These are phyloP conservation scores for Brachionus manjavacas DNA, from an alignment of 1,140 invertebrate genomes.

Conservation along the genomic window DNA sequence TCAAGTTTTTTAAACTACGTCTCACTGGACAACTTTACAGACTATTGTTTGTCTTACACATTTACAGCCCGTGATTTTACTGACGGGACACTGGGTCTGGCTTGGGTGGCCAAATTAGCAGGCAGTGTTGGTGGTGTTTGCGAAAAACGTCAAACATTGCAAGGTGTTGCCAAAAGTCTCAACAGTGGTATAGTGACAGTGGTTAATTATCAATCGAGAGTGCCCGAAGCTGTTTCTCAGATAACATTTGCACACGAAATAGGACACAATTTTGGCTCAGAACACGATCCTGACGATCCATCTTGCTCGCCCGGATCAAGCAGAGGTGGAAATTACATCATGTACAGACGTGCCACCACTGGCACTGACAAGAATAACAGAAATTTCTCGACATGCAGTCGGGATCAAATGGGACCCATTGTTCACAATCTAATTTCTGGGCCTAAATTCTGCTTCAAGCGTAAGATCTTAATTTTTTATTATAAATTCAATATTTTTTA, in stretches of 20 bases:
- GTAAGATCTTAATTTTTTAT: constrained; percentile 53
- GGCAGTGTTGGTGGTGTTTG: constrained; percentile 96
- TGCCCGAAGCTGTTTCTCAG: constrained; percentile 92
- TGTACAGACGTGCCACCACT: constrained; percentile 58
- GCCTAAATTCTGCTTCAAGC: constrained; percentile 60
- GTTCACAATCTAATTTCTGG: constrained; percentile 55
- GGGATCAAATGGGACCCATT: constrained; percentile 81
- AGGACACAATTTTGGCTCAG: constrained; percentile 97
- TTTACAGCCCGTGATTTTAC: constrained; percentile 97
- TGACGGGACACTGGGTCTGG: constrained; percentile 87
- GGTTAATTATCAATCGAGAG: constrained; percentile 94
- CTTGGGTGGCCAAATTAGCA: constrained; percentile 75
- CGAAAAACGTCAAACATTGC: constrained; percentile 90
- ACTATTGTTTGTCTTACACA: constrained; percentile 96
- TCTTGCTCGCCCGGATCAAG: constrained; percentile 66
- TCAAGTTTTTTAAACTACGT: constrained; percentile 40
- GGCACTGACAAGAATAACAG: constrained; percentile 55
- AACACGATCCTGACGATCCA: constrained; percentile 75
- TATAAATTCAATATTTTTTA: not conserved
- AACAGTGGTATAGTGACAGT: constrained; percentile 99
- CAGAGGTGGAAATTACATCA: constrained; percentile 75
- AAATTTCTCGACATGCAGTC: constrained; percentile 62
- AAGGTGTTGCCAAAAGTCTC: constrained; percentile 72
- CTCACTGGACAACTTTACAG: constrained; percentile 89
- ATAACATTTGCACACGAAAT: constrained; percentile 97